These are phyloP conservation scores for Drosophila vallismaia DNA, from an alignment of 2,888 invertebrate species.

Conservation along the genomic window DNA sequence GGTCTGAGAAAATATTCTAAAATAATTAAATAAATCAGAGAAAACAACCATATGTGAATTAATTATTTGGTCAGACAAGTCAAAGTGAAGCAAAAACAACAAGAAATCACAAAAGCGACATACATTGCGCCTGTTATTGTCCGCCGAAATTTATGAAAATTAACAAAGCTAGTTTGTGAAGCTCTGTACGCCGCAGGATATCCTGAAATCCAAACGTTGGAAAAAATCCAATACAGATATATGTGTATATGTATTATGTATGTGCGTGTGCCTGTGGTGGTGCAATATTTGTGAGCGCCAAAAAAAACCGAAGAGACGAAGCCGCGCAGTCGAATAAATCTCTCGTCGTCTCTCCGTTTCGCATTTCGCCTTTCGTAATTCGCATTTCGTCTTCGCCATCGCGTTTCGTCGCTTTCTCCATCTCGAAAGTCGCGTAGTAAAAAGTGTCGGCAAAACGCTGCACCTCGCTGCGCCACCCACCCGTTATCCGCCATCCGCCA, in stretches of 20 bases:
- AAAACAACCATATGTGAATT: conserved; percentile 28
- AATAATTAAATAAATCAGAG: conserved; percentile 10
- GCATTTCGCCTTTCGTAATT: conserved; percentile 24
- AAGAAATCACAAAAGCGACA: not conserved
- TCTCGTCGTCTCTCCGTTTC: conserved; percentile 53
- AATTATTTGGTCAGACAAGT: not conserved
- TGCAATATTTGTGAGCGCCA: conserved; percentile 71
- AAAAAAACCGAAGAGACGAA: conserved; percentile 72
- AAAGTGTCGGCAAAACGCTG: conserved; percentile 65
- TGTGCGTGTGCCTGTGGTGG: conserved; percentile 44
- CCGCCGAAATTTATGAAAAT: conserved; percentile 27
- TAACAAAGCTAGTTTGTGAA: conserved; percentile 64
- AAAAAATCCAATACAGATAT: conserved; percentile 61
- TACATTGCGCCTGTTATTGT: not conserved
- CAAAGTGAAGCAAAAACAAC: conserved; percentile 18
- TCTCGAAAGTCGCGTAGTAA: conserved; percentile 69
- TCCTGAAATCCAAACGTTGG: conserved; percentile 60
- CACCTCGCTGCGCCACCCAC: conserved; percentile 62
- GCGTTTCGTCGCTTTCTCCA: conserved; percentile 33
- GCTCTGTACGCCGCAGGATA: conserved; percentile 80
- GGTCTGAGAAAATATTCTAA: conserved; percentile 28
- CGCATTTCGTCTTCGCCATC: not conserved
- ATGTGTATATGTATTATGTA: conserved; percentile 55
- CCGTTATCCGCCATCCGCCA: not conserved
- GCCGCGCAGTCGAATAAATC: conserved; percentile 72